Base-by-base conservation (phyloP, 2,888 invertebrate species). In the Chironomus tentans region DNA sequence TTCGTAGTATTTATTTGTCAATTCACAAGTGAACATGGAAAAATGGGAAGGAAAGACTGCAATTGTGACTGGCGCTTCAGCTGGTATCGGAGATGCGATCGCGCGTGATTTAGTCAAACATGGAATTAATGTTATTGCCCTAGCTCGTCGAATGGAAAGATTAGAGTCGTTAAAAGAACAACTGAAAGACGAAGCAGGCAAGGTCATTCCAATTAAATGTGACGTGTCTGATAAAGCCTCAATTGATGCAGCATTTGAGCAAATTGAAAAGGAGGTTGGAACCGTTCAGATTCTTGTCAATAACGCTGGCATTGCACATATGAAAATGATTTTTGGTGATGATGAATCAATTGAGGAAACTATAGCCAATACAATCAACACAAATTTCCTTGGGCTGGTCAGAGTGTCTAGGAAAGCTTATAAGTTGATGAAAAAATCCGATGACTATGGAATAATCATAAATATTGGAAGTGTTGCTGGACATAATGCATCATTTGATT, bases 51-150 rank as follows among this genome's bases (percentile, higher is more conserved):
- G 46, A 1, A 76, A 76, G 38, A 85, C 87, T 0, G 89, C 89
- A 0, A 85, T 90, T 18, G 88, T 90, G 70, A 89, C 89, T 0
- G 90, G 90, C 2, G 88, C 88, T 10, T 89, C 81, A 78, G 80
- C 86, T 0, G 89, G 89, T 10, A 88, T 89, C 72, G 89, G 87
- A 15, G 85, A 84, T 70, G 84, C 84, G 1, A 83, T 85, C 47
- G 82, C 82, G 4, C 80, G 81, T 70, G 82, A 82, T 62, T 80
- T 88, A 2, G 83, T 85, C 0, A 80, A 81, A 65, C 81, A 83
- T 21, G 88, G 87, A 6, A 79, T 88, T 79, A 84, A 83, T 50
- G 88, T 88, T 0, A 82, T 87, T 10, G 87, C 86, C 3, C 81
- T 87, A 77, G 86, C 87, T 0, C 81, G 87, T 73, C 83, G 86